Evolutionary conservation across 2,797 vertebrate genomes (phyloP), one percentile per base, ranked within the genome.

Genomic region (Poeciliopsis paucimaculata): DNA sequence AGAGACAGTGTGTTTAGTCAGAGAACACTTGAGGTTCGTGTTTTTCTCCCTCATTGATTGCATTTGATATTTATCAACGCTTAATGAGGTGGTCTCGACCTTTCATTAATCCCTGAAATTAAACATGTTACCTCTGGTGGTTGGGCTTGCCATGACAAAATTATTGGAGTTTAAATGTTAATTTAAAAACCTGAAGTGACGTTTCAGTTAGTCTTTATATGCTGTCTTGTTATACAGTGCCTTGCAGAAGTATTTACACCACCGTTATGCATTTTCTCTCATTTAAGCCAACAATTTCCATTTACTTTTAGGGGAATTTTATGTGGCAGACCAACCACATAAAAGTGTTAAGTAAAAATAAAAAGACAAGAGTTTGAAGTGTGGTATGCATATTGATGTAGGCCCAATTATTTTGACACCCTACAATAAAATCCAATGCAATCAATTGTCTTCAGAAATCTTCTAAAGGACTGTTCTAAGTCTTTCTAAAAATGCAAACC

Each of bases 61-160:
- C 88, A 41, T 81, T 81, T 89, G 86, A 92, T 93, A 92, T 93
- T 92, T 91, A 91, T 85, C 81, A 90, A 39, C 84, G 55, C 72
- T 89, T 92, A 92, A 94, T 91, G 88, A 93, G 81, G 78, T 76
- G 80, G 47, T 66, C 60, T 75, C 83, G 91, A 92, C 88, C 91
- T 92, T 93, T 92, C 57, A 83, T 82, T 87, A 89, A 83, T 84
- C 81, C 76, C 75, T 83, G 55, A 85, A 91, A 91, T 92, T 80
- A 83, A 83, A 88, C 77, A 68, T 82, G 90, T 88, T 82, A 81
- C 81, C 82, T 90, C 53, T 77, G 90, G 90, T 89, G 82, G 75
- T 90, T 84, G 77, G 45, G 73, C 73, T 84, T 84, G 82, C 82
- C 71, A 88, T 80, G 86, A 89, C 83, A 57, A 66, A 68, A 86